These are phyloP conservation scores for Amblyteles armatorius DNA, from an alignment of 2,888 invertebrate genomes.

Conservation along the genomic window DNA sequence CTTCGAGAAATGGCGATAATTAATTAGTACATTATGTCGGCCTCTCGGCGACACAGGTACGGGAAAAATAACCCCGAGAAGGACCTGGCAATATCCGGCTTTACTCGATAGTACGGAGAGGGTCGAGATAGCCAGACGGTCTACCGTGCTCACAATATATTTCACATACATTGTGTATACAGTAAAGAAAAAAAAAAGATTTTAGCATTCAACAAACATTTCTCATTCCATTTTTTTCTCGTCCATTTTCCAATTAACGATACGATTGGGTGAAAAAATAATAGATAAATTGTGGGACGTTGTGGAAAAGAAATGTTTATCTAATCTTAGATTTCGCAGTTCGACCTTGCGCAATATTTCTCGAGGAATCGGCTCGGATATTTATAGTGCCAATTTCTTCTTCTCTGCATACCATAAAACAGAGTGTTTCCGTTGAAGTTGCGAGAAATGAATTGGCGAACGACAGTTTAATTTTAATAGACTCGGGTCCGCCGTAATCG, in stretches of 20 bases:
- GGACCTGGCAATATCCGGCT: constrained; percentile 25
- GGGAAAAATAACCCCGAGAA: constrained; percentile 2
- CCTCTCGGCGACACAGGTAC: constrained; percentile 25
- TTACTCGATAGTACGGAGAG: constrained; percentile 13
- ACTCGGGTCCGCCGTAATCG: constrained; percentile 12
- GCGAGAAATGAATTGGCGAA: neutral
- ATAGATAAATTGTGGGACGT: too few relatives aligned
- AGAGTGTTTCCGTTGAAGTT: neutral
- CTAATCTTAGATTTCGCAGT: neutral
- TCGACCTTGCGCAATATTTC: neutral
- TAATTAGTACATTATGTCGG: constrained; percentile 82
- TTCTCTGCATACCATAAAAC: neutral
- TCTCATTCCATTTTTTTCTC: neutral
- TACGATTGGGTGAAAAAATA: too few relatives aligned
- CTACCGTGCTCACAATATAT: neutral
- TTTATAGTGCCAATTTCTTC: neutral
- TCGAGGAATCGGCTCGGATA: neutral
- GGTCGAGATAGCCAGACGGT: constrained; percentile 28
- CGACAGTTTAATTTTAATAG: constrained; percentile 17
- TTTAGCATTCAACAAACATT: neutral
- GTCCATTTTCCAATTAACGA: neutral
- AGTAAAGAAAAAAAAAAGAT: neutral
- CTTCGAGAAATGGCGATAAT: constrained; percentile 80
- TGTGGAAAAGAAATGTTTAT: neutral
- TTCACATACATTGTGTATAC: neutral